phyloP scores from a whole-genome alignment of 1,140 invertebrate genomes.

The Caligus rogercresseyi region DNA sequence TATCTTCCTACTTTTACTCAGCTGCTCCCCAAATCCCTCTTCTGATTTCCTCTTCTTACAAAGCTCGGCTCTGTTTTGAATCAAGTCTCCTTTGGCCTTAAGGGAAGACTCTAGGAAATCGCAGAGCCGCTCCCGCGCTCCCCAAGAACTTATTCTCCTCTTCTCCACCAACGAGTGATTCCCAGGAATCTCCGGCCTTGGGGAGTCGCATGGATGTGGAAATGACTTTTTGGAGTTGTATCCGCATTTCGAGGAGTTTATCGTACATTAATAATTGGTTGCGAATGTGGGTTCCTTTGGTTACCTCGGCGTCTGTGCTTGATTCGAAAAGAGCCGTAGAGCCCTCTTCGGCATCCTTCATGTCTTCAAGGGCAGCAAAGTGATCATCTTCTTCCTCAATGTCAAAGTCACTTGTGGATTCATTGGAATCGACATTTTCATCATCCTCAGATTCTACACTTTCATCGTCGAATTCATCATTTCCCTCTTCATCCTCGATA shows the following conservation, averaged over 20 bases:
- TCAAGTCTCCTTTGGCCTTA: slow-evolving; percentile 10
- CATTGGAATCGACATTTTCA: slow-evolving; percentile 18
- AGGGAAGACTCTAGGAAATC: slow-evolving; percentile 14
- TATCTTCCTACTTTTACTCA: slow-evolving; percentile 30
- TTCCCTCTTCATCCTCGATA: slow-evolving; percentile 35
- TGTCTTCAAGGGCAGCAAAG: not conserved
- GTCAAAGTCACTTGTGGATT: slow-evolving; percentile 12
- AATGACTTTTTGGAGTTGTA: slow-evolving; percentile 32
- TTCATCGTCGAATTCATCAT: slow-evolving; percentile 26
- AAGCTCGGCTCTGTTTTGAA: not conserved
- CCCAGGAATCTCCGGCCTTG: slow-evolving; percentile 25
- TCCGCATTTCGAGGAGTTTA: slow-evolving; percentile 29
- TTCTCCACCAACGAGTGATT: slow-evolving; percentile 23
- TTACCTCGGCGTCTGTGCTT: slow-evolving; percentile 27
- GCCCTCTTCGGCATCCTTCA: slow-evolving; percentile 12
- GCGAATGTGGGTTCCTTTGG: slow-evolving; percentile 28
- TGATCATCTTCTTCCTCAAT: slow-evolving; percentile 25
- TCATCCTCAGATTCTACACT: slow-evolving; percentile 25
- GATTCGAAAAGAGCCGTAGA: slow-evolving; percentile 25
- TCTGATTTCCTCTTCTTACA: not conserved
- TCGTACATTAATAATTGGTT: slow-evolving; percentile 31
- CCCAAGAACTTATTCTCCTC: slow-evolving; percentile 17
- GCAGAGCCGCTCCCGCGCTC: not conserved
- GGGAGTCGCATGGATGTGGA: slow-evolving; percentile 29
- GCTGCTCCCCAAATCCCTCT: slow-evolving; percentile 17